These are phyloP conservation scores for Cataglyphis albicans DNA, from an alignment of 2,888 invertebrate genomes.

Conservation along the genomic window DNA sequence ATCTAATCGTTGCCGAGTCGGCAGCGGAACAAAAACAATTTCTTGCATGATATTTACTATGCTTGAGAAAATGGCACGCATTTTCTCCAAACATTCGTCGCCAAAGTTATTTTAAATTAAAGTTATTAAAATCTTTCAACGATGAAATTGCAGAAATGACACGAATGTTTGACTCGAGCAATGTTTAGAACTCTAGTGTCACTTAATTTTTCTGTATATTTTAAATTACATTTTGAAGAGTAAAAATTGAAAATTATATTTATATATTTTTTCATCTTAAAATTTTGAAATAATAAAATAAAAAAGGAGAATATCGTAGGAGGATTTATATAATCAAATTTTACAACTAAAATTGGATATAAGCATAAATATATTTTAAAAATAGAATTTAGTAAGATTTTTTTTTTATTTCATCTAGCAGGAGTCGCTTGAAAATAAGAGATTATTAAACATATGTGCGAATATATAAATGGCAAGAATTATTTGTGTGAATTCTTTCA, in stretches of 20 bases:
- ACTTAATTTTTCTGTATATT: neutral
- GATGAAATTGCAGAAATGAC: neutral
- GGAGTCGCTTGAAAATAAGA: neutral
- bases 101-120: conserved; percentile 11
- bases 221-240: neutral
- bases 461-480: neutral
- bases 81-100: conserved; percentile 18
- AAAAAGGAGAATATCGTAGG: neutral
- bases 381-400: neutral
- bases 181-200: conserved; percentile 9
- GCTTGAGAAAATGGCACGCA: conserved; percentile 36
- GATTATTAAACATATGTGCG: neutral
- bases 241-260: neutral
- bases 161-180: neutral
- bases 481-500: conserved; percentile 16
- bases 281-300: neutral
- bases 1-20: conserved; percentile 61
- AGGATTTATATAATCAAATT: neutral
- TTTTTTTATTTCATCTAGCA: neutral
- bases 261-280: neutral
- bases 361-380: neutral
- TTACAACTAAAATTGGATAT: neutral
- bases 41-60: conserved; percentile 37
- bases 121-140: neutral
- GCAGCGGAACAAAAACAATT: conserved; percentile 34